These are phyloP conservation scores for Ophonus ardosiacus DNA, from an alignment of 2,888 invertebrate species.

Conservation along the genomic window DNA sequence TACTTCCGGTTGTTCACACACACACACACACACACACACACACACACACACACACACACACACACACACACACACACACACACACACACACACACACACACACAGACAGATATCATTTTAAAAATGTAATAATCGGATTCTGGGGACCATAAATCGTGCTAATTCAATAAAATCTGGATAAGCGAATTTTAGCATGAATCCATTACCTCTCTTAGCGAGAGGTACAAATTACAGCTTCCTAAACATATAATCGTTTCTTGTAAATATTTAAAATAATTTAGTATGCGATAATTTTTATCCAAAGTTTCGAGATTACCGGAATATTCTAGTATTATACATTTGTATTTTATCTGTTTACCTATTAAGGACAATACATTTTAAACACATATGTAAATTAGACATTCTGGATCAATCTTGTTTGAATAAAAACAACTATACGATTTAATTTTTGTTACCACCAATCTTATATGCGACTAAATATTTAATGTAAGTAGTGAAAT, in stretches of 20 bases:
- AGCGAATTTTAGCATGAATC: too few species aligned
- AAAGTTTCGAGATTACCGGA: neutral
- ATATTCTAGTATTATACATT: neutral
- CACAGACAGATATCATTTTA: too few species aligned
- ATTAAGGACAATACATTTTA: neutral
- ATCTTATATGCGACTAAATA: neutral
- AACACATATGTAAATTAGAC: neutral
- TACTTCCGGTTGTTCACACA: too few species aligned
- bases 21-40: too few species aligned
- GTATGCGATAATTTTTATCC: neutral
- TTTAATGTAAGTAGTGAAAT: slow-evolving; percentile 17
- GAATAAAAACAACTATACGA: neutral
- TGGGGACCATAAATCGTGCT: too few species aligned
- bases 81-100: too few species aligned
- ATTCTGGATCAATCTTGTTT: neutral
- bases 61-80: too few species aligned
- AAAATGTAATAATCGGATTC: too few species aligned
- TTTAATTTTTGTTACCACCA: neutral
- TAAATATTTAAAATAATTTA: slow-evolving; percentile 2
- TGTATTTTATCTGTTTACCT: neutral
- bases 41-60: too few species aligned
- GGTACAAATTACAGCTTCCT: neutral
- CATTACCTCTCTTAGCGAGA: too few species aligned
- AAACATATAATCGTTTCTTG: neutral
- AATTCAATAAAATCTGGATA: too few species aligned